phyloP scores from a whole-genome alignment of 2,888 invertebrate species.

The Drosophila mercatorum region DNA sequence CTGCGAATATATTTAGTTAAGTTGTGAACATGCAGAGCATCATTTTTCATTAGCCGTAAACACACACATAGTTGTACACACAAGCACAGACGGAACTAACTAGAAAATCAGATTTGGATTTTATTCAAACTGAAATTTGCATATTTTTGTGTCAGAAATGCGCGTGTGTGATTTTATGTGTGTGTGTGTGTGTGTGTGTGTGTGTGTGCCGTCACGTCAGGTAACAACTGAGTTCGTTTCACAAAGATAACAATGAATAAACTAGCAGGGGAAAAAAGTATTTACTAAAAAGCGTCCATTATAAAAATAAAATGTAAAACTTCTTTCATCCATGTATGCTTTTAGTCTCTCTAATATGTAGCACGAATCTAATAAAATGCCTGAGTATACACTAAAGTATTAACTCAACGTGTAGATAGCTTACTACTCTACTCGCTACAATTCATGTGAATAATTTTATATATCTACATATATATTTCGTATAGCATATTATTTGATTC shows the following conservation, averaged over 20 bases:
- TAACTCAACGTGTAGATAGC: too few relatives aligned
- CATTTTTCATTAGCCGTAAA: conserved; percentile 33
- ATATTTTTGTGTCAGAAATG: conserved; percentile 9
- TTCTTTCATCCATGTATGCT: background rate
- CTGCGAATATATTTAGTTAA: conserved; percentile 36
- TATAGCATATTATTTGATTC: too few relatives aligned
- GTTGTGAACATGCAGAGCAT: conserved; percentile 48
- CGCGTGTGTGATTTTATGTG: background rate
- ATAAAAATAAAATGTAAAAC: background rate
- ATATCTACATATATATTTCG: too few relatives aligned
- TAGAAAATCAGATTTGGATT: conserved; percentile 29
- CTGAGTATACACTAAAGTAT: background rate
- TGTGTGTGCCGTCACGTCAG: background rate
- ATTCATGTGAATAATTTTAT: too few relatives aligned
- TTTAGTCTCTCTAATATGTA: background rate
- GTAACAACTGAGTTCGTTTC: background rate
- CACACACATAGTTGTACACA: conserved; percentile 1
- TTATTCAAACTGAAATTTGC: conserved; percentile 8
- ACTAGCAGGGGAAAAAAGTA: background rate
- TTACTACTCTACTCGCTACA: too few relatives aligned
- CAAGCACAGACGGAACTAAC: conserved; percentile 1
- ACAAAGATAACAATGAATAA: conserved; percentile 1
- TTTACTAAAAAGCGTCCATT: background rate
- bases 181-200: background rate
- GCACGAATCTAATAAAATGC: background rate